Evolutionary conservation across 2,113 vertebrate species (phyloP).

Genomic region (Ciconia stormi): DNA sequence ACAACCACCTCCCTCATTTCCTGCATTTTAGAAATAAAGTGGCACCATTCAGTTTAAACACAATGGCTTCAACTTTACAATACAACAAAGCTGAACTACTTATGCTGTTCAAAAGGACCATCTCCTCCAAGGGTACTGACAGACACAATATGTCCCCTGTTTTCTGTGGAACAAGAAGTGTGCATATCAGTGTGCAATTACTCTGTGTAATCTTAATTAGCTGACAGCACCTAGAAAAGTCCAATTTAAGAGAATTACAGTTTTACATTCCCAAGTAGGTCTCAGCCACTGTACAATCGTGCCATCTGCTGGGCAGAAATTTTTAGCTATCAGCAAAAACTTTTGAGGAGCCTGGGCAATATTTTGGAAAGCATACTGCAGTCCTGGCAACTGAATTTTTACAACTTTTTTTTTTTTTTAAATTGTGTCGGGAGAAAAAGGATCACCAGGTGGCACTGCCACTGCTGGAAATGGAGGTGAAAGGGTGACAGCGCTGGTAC

Average conservation of each 20-base stretch:
- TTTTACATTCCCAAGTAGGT: neutral
- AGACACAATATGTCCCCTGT: neutral
- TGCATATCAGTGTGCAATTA: neutral
- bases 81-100: neutral
- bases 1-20: neutral
- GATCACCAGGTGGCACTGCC: neutral
- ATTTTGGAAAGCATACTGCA: neutral
- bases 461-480: neutral
- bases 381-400: neutral
- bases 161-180: neutral
- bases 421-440: neutral
- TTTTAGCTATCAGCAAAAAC: neutral
- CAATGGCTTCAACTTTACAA: neutral
- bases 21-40: neutral
- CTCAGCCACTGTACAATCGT: neutral
- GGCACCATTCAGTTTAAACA: neutral
- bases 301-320: slow-evolving; percentile 39
- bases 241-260: neutral
- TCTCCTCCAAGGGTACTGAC: neutral
- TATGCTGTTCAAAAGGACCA: neutral
- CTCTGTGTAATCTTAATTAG: neutral
- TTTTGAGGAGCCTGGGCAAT: neutral
- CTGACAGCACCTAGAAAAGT: neutral
- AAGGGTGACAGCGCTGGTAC: neutral
- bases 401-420: neutral